phyloP scores from a whole-genome alignment of 2,797 vertebrate species.

The Miichthys miiuy region DNA sequence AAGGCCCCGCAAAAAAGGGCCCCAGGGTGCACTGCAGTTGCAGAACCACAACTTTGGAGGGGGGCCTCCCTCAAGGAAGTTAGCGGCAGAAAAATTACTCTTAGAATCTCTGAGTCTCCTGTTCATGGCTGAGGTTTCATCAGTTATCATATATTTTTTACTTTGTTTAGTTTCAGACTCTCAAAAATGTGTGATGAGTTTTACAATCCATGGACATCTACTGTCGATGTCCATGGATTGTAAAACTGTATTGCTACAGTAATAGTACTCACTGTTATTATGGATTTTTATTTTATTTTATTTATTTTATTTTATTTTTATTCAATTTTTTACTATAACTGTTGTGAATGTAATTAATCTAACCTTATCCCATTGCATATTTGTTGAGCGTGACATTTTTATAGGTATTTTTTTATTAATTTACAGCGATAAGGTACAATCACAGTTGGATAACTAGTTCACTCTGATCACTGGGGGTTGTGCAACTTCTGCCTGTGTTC shows the following conservation, averaged over 20 bases:
- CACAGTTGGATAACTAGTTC: too few relatives aligned
- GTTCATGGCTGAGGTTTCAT: neutral
- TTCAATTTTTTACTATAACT: neutral
- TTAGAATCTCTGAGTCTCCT: neutral
- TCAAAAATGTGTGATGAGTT: neutral
- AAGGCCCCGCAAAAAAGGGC: neutral
- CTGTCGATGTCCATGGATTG: too few relatives aligned
- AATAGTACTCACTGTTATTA: too few relatives aligned
- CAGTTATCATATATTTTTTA: neutral
- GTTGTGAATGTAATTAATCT: neutral
- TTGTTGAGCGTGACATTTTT: too few relatives aligned
- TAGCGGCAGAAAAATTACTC: neutral
- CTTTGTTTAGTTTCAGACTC: neutral
- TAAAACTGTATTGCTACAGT: too few relatives aligned
- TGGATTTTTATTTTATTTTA: too few relatives aligned
- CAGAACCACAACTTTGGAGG: neutral
- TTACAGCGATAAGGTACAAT: too few relatives aligned
- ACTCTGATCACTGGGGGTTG: neutral
- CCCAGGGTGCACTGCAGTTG: neutral
- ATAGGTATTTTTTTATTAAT: too few relatives aligned
- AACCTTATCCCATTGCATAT: neutral
- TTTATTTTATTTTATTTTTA: too few relatives aligned
- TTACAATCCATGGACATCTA: too few relatives aligned
- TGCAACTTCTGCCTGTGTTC: neutral
- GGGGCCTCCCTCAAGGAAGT: neutral